phyloP scores from a whole-genome alignment of 2,113 vertebrate species.

The Struthio camelus region DNA sequence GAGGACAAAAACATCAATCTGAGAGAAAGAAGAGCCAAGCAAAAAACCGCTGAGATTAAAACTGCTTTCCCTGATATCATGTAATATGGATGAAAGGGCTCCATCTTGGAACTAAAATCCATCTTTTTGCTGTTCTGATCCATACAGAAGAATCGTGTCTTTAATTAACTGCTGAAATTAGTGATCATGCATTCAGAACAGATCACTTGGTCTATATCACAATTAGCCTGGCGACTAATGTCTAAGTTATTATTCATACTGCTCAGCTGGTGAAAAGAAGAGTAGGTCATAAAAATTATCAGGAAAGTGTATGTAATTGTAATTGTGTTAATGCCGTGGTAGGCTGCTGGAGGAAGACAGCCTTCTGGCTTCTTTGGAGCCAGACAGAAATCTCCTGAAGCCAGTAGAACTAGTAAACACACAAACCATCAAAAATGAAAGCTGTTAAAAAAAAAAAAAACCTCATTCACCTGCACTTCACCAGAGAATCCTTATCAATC shows the following conservation, averaged over 20 bases:
- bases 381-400: not conserved
- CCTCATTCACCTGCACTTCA: not conserved
- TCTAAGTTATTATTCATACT: not conserved
- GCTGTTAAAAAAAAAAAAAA: not conserved
- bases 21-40: not conserved
- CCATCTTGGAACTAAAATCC: not conserved
- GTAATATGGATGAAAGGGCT: not conserved
- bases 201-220: not conserved
- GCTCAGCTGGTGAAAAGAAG: not conserved
- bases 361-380: not conserved
- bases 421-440: not conserved
- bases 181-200: not conserved
- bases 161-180: not conserved
- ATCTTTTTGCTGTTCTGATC: not conserved
- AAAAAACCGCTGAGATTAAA: not conserved
- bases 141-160: fast-evolving
- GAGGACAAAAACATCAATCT: not conserved
- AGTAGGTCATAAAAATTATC: not conserved
- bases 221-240: not conserved
- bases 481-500: not conserved
- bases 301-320: not conserved
- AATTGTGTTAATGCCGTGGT: not conserved
- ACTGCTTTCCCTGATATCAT: not conserved
- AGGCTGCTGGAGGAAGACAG: not conserved
- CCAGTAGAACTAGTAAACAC: not conserved